Evolutionary conservation across 2,888 invertebrate genomes (phyloP), one percentile per base, ranked within the genome.

Genomic region (Phyllotreta cruciferae): DNA sequence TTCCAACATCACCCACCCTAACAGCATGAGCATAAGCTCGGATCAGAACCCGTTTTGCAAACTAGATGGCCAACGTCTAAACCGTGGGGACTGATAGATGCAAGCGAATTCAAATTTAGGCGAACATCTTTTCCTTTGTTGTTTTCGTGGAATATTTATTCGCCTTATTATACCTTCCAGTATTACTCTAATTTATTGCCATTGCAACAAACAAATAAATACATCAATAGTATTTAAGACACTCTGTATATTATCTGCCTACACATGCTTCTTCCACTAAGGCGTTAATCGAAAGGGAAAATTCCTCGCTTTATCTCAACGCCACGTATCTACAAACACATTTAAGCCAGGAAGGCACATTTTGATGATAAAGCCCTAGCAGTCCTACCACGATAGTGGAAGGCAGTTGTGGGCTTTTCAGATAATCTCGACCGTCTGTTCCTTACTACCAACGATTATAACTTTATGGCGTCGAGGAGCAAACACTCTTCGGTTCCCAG

Each of bases 371-470:
- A 65, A 61, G 39, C 56, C 56, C 52, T 56, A 56, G 24, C 49
- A 49, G 57, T 24, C 50, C 34, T 35, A 42, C 7, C 10, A 39
- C 3, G 13, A 14, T 35, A 13, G 44, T 38, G 60, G 55, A 66
- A 62, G 60, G 56, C 60, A 52, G 60, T 63, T 24, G 65, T 64
- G 56, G 63, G 67, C 62, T 56, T 62, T 62, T 63, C 61, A 56
- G 63, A 62, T 67, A 63, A 66, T 58, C 60, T 62, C 42, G 56
- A 66, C 56, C 65, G 63, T 58, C 63, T 67, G 65, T 62, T 67
- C 58, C 45, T 55, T 37, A 41, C 61, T 47, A 55, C 63, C 62
- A 37, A 58, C 63, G 66, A 66, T 66, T 62, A 62, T 53, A 45
- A 57, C 57, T 58, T 41, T 50, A 50, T 58, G 41, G 36, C 49